Percentiles rank a stretch among this genome's conserved stretches.
These are phyloP conservation scores for Hemicentrotus pulcherrimus DNA, from an alignment of 35 echinoderm and acorn worm genomes.

Conservation along the genomic window DNA sequence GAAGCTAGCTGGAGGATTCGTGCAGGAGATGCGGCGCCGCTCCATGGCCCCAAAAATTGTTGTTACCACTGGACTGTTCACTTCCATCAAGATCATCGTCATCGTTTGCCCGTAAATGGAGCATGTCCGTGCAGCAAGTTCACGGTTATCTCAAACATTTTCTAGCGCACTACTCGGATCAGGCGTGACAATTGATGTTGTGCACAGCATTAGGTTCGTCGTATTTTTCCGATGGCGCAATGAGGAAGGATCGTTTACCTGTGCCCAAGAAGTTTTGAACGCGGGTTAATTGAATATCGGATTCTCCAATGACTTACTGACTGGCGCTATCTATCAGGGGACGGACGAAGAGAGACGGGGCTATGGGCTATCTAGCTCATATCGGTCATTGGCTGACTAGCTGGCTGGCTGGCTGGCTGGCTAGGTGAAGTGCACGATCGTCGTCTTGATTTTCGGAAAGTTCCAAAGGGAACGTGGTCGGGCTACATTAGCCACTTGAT, in stretches of 20 bases:
- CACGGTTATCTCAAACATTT: neutral
- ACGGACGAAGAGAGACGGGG: neutral
- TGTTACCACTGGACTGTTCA: neutral
- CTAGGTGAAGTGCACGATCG: neutral
- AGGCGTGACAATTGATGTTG: neutral
- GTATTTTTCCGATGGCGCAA: neutral
- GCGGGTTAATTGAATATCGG: constrained; percentile 10
- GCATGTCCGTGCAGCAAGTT: neutral
- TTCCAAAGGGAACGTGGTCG: neutral
- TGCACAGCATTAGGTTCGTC: neutral
- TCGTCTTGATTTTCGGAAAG: constrained; percentile 16
- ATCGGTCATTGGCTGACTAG: neutral
- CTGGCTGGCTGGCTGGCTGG: neutral
- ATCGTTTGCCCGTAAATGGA: neutral
- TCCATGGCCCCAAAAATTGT: neutral
- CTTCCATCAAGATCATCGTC: neutral
- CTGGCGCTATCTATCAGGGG: neutral
- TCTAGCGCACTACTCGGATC: neutral
- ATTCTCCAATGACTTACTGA: neutral
- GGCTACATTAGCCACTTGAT: constrained; percentile 16
- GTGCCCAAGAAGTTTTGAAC: neutral
- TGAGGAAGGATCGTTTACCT: neutral
- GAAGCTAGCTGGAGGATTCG: neutral
- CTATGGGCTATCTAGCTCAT: neutral
- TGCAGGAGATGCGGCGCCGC: neutral